Evolutionary conservation across 2,113 vertebrate species (phyloP), one percentile per base, ranked within the genome.

Genomic region (Polypterus senegalus): DNA sequence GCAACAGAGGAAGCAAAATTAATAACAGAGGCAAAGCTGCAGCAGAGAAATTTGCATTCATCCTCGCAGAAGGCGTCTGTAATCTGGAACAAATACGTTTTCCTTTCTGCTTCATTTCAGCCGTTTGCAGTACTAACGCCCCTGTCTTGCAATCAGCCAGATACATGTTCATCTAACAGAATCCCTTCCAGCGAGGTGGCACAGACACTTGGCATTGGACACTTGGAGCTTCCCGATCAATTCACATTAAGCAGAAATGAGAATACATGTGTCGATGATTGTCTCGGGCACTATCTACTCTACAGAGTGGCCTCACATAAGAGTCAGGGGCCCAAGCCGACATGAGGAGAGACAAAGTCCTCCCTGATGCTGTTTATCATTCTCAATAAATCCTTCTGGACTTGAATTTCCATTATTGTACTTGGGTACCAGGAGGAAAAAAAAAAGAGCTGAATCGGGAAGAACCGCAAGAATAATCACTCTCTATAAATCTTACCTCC

Each of bases 401-500:
- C 56, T 2, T 53, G 44, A 49, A 46, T 49, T 58, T 27, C 27
- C 27, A 27, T 27, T 27, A 27, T 27, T 27, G 27, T 27, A 27
- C 27, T 27, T 27, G 27, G 27, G 27, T 27, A 56, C 11, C 54
- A 54, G 48, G 58, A 76, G 66, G 65, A 69, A 49, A 48, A 5
- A 56, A 68, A 68, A 75, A 72, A 67, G 53, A 46, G 66, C 66
- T 64, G 69, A 71, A 67, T 66, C 65, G 54, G 61, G 64, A 45
- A 4, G 44, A 70, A 66, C 44, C 51, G 47, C 62, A 45, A n/a
- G 51, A 52, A 67, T 60, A 71, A 75, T 58, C 67, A 71, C 70
- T 9, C 60, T 62, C 51, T 63, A 68, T 74, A 67, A 70, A 71
- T 83, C 89, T 78, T 79, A 96, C 92, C 92, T 96, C 91, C 67